These are phyloP conservation scores for Sarcophaga bullata DNA, from an alignment of 1,140 invertebrate genomes.

Conservation along the genomic window DNA sequence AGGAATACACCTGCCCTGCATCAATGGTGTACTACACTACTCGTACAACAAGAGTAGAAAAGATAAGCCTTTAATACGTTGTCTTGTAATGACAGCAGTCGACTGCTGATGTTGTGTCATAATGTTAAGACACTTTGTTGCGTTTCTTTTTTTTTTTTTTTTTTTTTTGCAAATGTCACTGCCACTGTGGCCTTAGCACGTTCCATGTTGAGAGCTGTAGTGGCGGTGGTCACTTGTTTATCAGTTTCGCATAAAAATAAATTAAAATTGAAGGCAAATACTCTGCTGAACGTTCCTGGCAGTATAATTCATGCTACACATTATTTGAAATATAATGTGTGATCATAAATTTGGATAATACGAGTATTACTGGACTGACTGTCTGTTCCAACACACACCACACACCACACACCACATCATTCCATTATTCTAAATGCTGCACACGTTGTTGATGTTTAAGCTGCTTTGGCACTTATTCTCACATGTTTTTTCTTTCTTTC, in stretches of 20 bases:
- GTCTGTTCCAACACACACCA: neutral
- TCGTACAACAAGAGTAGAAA: neutral
- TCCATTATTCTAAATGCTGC: neutral
- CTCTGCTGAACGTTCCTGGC: too few species aligned
- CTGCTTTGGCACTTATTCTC: neutral
- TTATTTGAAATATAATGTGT: neutral
- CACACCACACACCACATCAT: neutral
- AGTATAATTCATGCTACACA: neutral
- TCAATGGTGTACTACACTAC: too few species aligned
- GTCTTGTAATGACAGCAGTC: too few species aligned
- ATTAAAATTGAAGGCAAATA: too few species aligned
- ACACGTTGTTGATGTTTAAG: neutral
- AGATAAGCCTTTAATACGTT: neutral
- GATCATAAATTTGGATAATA: slow-evolving; percentile 22
- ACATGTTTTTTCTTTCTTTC: too few species aligned
- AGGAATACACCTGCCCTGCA: neutral
- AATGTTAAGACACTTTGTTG: too few species aligned
- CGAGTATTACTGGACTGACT: neutral
- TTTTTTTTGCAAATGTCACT: too few species aligned
- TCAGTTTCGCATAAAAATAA: neutral
- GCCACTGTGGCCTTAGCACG: too few species aligned
- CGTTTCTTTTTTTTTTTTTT: too few species aligned
- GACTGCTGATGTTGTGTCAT: too few species aligned
- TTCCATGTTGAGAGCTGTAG: too few species aligned
- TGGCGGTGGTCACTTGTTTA: neutral